Evolutionary conservation across 2,797 vertebrate species (phyloP).

Genomic region (Mus minutoides): DNA sequence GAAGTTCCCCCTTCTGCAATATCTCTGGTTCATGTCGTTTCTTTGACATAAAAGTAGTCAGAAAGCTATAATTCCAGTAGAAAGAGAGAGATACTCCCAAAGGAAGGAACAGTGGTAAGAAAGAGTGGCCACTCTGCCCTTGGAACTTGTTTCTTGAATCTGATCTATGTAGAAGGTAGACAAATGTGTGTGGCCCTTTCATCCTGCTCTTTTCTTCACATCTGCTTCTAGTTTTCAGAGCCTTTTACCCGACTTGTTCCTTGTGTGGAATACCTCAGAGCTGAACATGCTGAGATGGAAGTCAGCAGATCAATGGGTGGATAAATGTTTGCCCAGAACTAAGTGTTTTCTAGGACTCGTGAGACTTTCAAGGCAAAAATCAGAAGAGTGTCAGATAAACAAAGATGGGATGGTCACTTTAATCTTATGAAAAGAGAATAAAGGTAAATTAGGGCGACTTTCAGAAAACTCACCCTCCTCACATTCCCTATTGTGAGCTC

Average conservation of each 20-base stretch:
- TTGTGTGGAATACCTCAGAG: background rate
- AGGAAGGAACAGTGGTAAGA: background rate
- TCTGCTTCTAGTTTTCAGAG: background rate
- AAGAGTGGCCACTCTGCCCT: background rate
- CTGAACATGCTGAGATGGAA: background rate
- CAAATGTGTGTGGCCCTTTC: no score
- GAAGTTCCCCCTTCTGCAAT: background rate
- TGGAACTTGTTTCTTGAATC: background rate
- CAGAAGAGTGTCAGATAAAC: background rate
- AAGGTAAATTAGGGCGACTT: background rate
- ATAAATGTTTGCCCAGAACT: background rate
- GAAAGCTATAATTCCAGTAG: background rate
- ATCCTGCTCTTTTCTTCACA: background rate
- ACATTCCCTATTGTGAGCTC: background rate
- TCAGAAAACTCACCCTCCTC: background rate
- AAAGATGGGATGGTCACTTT: background rate
- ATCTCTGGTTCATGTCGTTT: background rate
- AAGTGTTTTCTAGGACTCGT: background rate
- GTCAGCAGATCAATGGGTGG: background rate
- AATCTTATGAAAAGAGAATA: background rate
- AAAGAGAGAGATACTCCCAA: background rate
- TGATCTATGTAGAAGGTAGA: background rate
- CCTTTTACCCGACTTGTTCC: rapidly evolving
- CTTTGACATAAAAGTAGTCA: background rate
- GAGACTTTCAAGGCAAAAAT: background rate